Conservation (phyloP, 2,113 vertebrate genomes). For the Cyphomyrus discorhynchus region DNA sequence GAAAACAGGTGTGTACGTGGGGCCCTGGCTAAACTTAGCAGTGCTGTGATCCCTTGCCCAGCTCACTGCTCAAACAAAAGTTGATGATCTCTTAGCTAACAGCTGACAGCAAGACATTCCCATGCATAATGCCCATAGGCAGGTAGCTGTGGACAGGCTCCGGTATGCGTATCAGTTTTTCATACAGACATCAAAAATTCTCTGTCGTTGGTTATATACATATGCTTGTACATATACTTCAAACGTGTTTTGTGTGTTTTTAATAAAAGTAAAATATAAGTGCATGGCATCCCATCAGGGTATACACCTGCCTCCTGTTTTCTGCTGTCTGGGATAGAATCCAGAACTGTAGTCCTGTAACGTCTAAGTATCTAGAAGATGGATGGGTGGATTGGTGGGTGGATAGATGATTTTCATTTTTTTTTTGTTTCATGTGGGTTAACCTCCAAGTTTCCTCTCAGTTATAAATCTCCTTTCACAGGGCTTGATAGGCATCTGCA, state of each 20-base stretch:
- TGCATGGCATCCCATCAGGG: background rate
- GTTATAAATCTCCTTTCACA: background rate
- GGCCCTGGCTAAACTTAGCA: background rate
- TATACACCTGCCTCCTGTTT: background rate
- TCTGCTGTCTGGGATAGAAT: background rate
- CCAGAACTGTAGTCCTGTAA: background rate
- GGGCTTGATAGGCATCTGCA: background rate
- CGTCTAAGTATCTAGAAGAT: background rate
- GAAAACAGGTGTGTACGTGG: background rate
- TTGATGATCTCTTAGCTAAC: background rate
- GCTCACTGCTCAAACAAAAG: background rate
- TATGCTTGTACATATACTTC: background rate
- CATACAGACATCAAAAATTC: background rate
- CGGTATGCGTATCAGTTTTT: background rate
- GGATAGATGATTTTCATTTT: background rate
- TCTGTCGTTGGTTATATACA: background rate
- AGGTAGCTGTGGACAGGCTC: background rate
- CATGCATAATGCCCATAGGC: background rate
- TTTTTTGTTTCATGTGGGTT: background rate
- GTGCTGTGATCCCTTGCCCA: background rate
- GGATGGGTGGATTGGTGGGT: background rate
- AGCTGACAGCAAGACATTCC: background rate
- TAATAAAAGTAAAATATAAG: background rate
- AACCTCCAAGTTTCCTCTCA: background rate
- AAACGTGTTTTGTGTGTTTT: background rate